Evolutionary conservation across 2,888 invertebrate species (phyloP), one percentile per base, ranked within the genome.

Genomic region (Diadegma fenestrale): DNA sequence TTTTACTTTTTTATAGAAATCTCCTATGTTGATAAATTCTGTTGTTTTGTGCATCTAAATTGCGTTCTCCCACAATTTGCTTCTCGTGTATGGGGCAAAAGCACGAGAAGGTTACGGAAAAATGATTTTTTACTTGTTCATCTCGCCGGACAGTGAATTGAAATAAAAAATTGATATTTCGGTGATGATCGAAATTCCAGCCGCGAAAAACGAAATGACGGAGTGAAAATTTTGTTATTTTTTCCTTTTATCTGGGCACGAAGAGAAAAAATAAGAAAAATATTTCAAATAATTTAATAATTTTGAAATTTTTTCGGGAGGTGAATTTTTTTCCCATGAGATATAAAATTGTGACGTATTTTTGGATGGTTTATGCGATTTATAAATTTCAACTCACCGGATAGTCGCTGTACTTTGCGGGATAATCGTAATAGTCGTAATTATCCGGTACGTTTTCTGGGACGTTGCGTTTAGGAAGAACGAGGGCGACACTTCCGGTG

Each of bases 381-480:
- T 22, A n/a, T 51, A 22, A 14, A 17, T n/a, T 2, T 80, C 17
- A 43, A 88, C 88, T 89, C 37, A 89, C 88, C 75, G 88, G 88
- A 87, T 87, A 87, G 30, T 87, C 87, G 66, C 88, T 85, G 76
- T 86, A 86, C 51, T 87, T 88, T 10, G 63, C 82, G 17, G 86
- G 58, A 79, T 87, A 87, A 85, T 88, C 88, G 41, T 84, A 85
- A 64, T 88, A 89, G 68, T 89, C 88, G 71, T 87, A 88, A 66
- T 86, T 84, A 76, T 85, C 87, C 17, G 87, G 85, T 26, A 79
- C 68, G 79, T 84, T 86, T 17, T 84, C 85, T 17, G 84, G 41
- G n/a, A 81, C 64, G 73, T 64, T 87, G 30, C 87, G 81, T 48
- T 88, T 88, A 0, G 85, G 82, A 12, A 86, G 69, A 41, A 88